phyloP scores from a whole-genome alignment of 2,113 vertebrate species.

The Coptodon rendalli region DNA sequence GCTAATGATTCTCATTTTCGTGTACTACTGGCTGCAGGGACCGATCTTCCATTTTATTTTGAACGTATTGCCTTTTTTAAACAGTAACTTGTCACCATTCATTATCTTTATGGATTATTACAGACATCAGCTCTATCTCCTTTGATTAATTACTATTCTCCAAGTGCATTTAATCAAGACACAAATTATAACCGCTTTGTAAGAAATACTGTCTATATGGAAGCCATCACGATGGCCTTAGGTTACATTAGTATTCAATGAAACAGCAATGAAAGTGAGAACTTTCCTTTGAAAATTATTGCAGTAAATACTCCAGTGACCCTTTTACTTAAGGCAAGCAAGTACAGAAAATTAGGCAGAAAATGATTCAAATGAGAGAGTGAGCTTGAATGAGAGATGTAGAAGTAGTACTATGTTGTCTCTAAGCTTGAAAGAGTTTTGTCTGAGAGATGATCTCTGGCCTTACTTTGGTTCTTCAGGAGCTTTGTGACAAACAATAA shows the following conservation, averaged over 20 bases:
- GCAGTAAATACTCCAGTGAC: background rate
- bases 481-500: background rate
- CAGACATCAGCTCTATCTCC: background rate
- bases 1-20: background rate
- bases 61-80: background rate
- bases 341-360: background rate
- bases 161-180: background rate
- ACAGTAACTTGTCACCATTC: background rate
- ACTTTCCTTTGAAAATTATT: background rate
- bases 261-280: background rate
- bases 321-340: background rate
- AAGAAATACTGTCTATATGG: background rate
- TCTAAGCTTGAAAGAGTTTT: background rate
- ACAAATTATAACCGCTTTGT: background rate
- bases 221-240: background rate
- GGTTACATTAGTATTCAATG: background rate
- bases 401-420: background rate
- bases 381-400: background rate
- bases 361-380: background rate
- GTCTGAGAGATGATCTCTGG: background rate
- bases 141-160: background rate
- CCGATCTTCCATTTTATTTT: background rate
- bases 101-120: conserved; percentile 3
- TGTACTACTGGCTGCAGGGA: background rate
- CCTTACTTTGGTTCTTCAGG: background rate